A percentile compares a stretch with the other conserved stretches of the same genome.
phyloP scores from a whole-genome alignment of 2,113 vertebrate genomes.

The Naja naja region DNA sequence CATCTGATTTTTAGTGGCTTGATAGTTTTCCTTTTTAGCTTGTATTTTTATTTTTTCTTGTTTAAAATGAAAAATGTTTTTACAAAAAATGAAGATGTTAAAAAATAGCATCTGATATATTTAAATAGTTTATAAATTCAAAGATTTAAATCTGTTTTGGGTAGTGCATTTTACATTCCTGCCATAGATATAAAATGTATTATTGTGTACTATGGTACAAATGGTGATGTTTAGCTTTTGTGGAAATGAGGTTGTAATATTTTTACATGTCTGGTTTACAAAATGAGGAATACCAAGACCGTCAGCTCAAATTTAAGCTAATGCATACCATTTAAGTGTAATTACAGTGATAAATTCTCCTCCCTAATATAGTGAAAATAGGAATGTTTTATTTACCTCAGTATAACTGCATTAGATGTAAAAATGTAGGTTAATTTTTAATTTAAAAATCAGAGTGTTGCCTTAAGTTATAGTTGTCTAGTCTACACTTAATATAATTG shows the following conservation, averaged over 20 bases:
- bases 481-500: no score
- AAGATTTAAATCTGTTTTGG: not conserved
- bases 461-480: no score
- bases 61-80: not conserved
- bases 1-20: not conserved
- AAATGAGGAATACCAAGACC: not conserved
- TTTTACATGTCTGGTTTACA: not conserved
- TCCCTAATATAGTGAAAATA: not conserved
- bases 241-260: not conserved
- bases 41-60: not conserved
- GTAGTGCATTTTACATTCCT: not conserved
- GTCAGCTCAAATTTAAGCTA: not conserved
- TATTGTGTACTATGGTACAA: not conserved
- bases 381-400: not conserved
- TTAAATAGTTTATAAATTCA: not conserved
- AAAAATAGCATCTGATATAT: not conserved
- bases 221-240: not conserved
- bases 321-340: not conserved
- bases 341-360: not conserved
- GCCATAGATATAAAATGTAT: not conserved
- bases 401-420: not conserved
- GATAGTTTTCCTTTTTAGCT: not conserved
- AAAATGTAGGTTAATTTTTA: not conserved
- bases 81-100: not conserved
- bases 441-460: not conserved